Base-by-base conservation (phyloP, 2,888 invertebrate genomes). In the Hedya salicella region DNA sequence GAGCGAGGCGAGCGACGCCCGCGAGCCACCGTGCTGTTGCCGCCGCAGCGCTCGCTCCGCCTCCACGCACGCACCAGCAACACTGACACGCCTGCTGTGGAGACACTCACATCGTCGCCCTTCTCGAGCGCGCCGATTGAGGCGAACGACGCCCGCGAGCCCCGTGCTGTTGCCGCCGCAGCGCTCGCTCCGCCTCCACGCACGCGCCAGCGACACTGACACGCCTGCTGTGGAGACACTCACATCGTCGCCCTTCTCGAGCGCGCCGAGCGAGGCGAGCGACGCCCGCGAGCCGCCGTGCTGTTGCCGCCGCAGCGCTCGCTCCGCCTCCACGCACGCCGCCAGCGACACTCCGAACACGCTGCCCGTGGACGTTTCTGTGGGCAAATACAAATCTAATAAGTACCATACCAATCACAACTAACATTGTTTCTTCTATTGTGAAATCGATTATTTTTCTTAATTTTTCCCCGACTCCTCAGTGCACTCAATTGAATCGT, bases 321-420 rank as follows among this genome's bases (percentile, higher is more conserved):
- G 81, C 86, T 98, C 98, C 75, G 97, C 96, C 79, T 96, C 95
- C 75, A 98, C 94, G 82, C 98, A 98, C 80, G 96, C 96, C 60
- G 95, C 93, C 72, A 98, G 88, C 1, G 97, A 95, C 71, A 97
- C 95, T 8, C 98, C 98, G 79, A 98, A 98, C 63, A 97, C 96
- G 74, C 96, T 92, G 64, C 96, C 95, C 3, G 77, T 70, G 42
- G 82, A 73, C 1, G 86, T 76, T 50, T 91, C 91, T 91, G 80
- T n/a, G 30, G 44, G 32, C 8, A 36, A 36, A 36, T 3, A 36
- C 13, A 0, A 11, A 9, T 36, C 9, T 36, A 8, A 11, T 36
- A 36, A 36, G 36, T 2, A 36, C 36, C n/a, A n/a, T n/a, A n/a
- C n/a, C n/a, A n/a, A n/a, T n/a, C n/a, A n/a, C n/a, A n/a, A n/a